Conservation (phyloP, 2,113 vertebrate genomes). For the Nycticorax nycticorax region DNA sequence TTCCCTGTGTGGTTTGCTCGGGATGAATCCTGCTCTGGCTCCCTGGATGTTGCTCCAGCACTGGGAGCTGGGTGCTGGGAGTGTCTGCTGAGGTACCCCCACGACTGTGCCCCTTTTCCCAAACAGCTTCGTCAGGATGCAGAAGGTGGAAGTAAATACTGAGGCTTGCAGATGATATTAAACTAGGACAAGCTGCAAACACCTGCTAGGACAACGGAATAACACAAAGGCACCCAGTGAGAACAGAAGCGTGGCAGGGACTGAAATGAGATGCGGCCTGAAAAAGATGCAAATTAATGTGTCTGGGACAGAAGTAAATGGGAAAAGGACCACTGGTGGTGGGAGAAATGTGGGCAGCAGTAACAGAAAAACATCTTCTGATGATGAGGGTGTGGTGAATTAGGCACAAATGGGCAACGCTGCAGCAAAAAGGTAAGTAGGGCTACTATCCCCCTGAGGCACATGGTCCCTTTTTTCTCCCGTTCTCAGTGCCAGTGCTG, state of each 20-base stretch:
- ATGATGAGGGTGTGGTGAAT: neutral
- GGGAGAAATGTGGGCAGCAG: neutral
- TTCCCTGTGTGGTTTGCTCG: neutral
- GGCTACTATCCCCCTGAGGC: neutral
- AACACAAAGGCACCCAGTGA: neutral
- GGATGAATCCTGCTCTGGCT: neutral
- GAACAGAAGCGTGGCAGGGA: neutral
- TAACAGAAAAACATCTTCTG: neutral
- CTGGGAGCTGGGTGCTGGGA: rapidly evolving
- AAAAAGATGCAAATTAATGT: neutral
- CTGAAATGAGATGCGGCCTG: neutral
- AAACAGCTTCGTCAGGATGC: neutral
- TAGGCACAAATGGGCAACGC: neutral
- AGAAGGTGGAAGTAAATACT: neutral
- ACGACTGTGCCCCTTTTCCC: neutral
- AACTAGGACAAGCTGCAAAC: neutral
- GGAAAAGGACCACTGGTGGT: neutral
- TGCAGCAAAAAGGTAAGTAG: neutral
- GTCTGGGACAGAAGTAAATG: neutral
- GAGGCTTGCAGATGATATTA: neutral
- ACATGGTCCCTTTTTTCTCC: neutral
- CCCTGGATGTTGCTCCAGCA: neutral
- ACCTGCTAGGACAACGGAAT: neutral
- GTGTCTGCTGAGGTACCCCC: neutral
- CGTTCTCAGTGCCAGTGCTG: neutral